phyloP scores from a whole-genome alignment of 2,113 vertebrate genomes.

The Jaculus jaculus region DNA sequence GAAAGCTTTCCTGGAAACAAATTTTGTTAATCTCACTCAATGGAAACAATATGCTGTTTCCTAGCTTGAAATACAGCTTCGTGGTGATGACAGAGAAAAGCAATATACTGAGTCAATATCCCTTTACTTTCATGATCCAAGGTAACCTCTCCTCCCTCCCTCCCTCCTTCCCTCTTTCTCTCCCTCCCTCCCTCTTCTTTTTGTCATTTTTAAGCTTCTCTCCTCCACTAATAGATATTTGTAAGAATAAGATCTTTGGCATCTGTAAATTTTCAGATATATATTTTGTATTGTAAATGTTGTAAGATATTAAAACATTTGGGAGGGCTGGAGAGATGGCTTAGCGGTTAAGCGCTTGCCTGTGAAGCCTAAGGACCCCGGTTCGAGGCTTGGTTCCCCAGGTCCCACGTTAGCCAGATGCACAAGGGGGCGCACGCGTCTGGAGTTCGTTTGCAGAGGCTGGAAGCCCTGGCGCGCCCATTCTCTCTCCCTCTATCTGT shows the following conservation, averaged over 20 bases:
- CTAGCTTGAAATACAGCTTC: constrained; percentile 47
- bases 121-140: not conserved
- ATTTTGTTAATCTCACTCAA: constrained; percentile 65
- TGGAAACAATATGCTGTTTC: constrained; percentile 65
- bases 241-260: not conserved
- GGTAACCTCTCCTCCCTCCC: not conserved
- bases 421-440: no score
- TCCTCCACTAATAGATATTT: constrained; percentile 35
- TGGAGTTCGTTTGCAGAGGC: no score
- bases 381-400: no score
- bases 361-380: no score
- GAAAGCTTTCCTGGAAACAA: constrained; percentile 63
- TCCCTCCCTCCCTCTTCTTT: not conserved
- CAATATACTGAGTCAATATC: constrained; percentile 5
- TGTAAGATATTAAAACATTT: constrained; percentile 8
- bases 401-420: no score
- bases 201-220: not conserved
- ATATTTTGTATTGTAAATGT: constrained; percentile 30
- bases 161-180: fast-evolving
- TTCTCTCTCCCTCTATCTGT: no score
- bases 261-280: not conserved
- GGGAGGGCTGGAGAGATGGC: no score
- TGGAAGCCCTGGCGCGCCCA: no score
- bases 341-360: no score
- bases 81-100: constrained; percentile 54